Percentiles rank a stretch among this genome's conserved stretches.
Evolutionary conservation across 1,140 invertebrate species (phyloP).

Genomic region (Asobara japonica): DNA sequence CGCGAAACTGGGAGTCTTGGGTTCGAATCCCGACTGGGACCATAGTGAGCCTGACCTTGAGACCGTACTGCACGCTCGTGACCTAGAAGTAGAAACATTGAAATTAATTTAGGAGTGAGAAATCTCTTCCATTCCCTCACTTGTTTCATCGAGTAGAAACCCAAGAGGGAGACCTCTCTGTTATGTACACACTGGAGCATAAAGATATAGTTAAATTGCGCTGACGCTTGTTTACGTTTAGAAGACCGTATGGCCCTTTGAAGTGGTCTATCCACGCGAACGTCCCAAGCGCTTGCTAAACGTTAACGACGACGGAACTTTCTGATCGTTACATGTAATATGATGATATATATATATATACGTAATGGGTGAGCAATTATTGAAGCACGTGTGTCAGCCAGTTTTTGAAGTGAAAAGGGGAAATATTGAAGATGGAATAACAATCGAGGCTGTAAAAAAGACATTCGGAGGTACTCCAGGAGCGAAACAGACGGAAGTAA

Average conservation of each 20-base stretch:
- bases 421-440: constrained; percentile 10
- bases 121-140: background rate
- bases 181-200: constrained; percentile 18
- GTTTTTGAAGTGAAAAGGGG: background rate
- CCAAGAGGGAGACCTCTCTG: background rate
- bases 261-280: constrained; percentile 42
- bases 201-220: constrained; percentile 19
- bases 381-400: background rate
- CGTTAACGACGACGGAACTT: constrained; percentile 18
- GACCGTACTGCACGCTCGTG: too few relatives aligned
- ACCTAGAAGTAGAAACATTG: too few relatives aligned
- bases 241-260: constrained; percentile 38
- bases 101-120: too few relatives aligned
- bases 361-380: constrained; percentile 26
- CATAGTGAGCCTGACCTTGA: too few relatives aligned
- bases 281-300: constrained; percentile 9
- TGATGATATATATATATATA: background rate
- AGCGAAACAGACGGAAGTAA: constrained; percentile 49
- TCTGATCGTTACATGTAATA: constrained; percentile 34
- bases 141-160: background rate
- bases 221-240: constrained; percentile 21
- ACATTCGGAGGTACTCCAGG: constrained; percentile 9
- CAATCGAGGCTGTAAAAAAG: constrained; percentile 8
- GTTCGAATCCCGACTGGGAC: too few relatives aligned
- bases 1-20: too few relatives aligned